Conservation (phyloP, 2,797 vertebrate species). For the Lagodon rhomboides region DNA sequence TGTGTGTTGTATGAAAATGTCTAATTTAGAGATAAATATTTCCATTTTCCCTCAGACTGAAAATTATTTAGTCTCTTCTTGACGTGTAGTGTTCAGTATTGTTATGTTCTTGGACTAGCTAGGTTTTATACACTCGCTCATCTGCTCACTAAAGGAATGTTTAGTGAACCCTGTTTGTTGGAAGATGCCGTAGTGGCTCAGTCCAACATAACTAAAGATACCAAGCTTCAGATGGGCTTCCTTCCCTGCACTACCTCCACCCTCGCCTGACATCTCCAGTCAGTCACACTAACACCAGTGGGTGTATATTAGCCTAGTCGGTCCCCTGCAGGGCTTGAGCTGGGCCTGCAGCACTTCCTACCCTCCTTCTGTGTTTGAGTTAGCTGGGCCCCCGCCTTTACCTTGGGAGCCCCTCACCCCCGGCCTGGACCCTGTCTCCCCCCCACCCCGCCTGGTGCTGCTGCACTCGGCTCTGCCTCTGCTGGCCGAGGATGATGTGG, state of each 20-base stretch:
- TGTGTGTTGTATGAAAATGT: slow-evolving; percentile 69
- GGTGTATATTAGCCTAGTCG: slow-evolving; percentile 77
- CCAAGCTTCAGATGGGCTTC: slow-evolving; percentile 77
- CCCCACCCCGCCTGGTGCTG: slow-evolving; percentile 84
- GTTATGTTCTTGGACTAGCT: slow-evolving; percentile 63
- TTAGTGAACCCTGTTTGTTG: slow-evolving; percentile 79
- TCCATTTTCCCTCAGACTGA: slow-evolving; percentile 50
- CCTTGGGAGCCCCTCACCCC: slow-evolving; percentile 82
- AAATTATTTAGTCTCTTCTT: slow-evolving; percentile 44
- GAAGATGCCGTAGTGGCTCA: slow-evolving; percentile 76
- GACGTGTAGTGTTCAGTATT: slow-evolving; percentile 50
- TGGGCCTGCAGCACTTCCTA: slow-evolving; percentile 73
- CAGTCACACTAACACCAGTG: slow-evolving; percentile 78
- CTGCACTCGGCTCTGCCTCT: slow-evolving; percentile 85
- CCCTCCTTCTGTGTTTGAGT: slow-evolving; percentile 78
- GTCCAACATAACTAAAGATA: slow-evolving; percentile 74
- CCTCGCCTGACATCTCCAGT: slow-evolving; percentile 79
- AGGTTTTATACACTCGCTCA: slow-evolving; percentile 67
- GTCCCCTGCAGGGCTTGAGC: slow-evolving; percentile 71
- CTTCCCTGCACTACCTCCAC: slow-evolving; percentile 80
- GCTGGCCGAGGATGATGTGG: slow-evolving; percentile 97
- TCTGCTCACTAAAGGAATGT: slow-evolving; percentile 82
- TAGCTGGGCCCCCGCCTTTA: slow-evolving; percentile 77
- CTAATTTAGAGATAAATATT: slow-evolving; percentile 49
- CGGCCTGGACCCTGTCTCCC: slow-evolving; percentile 84